These are phyloP conservation scores for Eublepharis macularius DNA, from an alignment of 2,113 vertebrate species.

Conservation along the genomic window DNA sequence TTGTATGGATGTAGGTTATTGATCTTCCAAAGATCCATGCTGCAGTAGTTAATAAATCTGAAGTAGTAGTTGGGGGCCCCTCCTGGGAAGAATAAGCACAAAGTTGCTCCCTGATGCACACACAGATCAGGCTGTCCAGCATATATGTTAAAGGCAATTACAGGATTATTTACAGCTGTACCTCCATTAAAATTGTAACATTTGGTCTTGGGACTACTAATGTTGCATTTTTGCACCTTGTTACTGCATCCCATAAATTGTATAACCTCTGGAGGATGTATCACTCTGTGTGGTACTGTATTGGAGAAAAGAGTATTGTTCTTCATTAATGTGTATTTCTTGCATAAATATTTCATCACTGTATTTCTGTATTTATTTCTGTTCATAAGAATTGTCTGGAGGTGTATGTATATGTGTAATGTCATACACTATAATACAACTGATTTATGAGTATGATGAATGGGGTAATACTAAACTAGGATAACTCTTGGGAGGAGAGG, in stretches of 20 bases:
- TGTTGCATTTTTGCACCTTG: slow-evolving; percentile 27
- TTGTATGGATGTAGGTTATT: neutral
- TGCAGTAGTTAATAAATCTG: neutral
- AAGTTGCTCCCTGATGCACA: neutral
- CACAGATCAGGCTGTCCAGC: neutral
- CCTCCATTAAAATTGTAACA: neutral
- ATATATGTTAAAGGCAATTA: neutral
- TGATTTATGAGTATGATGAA: neutral
- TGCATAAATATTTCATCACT: neutral
- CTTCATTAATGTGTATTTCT: neutral
- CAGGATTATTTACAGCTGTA: neutral
- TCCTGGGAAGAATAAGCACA: neutral
- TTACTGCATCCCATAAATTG: neutral
- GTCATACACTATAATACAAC: neutral
- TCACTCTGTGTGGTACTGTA: neutral
- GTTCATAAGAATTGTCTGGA: neutral
- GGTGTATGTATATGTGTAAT: neutral
- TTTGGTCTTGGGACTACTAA: neutral
- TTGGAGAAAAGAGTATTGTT: neutral
- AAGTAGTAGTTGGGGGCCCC: neutral
- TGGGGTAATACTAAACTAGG: neutral
- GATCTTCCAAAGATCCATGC: neutral
- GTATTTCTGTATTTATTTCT: neutral
- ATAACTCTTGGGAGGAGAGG: slow-evolving; percentile 1
- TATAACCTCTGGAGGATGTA: slow-evolving; percentile 20